These are phyloP conservation scores for Scarus forsteni DNA, from an alignment of 2,797 vertebrate genomes.

Conservation along the genomic window DNA sequence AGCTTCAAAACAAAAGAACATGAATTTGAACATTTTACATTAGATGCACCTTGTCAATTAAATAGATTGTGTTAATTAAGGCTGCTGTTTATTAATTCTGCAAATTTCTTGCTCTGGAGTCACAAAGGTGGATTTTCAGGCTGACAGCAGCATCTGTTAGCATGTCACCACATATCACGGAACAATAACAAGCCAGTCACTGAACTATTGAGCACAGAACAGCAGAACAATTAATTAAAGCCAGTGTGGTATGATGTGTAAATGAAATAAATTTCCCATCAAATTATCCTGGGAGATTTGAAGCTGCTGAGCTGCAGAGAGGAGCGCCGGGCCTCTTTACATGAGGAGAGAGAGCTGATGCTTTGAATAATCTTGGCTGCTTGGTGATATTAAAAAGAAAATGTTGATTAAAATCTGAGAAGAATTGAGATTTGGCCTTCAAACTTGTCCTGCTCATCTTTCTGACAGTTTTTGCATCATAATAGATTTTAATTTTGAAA, in stretches of 20 bases:
- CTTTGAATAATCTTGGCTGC: slow-evolving; percentile 75
- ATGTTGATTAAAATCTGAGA: slow-evolving; percentile 12
- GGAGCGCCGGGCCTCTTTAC: slow-evolving; percentile 72
- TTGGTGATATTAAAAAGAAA: slow-evolving; percentile 46
- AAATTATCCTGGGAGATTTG: slow-evolving; percentile 83
- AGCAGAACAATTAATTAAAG: slow-evolving; percentile 85
- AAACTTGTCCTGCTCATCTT: no score
- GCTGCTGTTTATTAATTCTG: slow-evolving; percentile 40
- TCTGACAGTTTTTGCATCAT: no score
- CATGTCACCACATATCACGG: slow-evolving; percentile 48
- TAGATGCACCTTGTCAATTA: slow-evolving; percentile 9
- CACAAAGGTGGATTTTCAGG: slow-evolving; percentile 57
- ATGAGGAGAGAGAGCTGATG: slow-evolving; percentile 62
- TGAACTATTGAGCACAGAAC: slow-evolving; percentile 81
- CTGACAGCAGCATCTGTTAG: slow-evolving; percentile 74
- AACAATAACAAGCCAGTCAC: slow-evolving; percentile 70
- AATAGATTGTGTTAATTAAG: slow-evolving; percentile 9
- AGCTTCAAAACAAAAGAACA: no score
- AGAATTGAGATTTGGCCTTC: no score
- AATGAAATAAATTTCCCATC: slow-evolving; percentile 84
- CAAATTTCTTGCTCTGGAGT: slow-evolving; percentile 61
- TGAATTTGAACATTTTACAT: not conserved
- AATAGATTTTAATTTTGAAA: no score
- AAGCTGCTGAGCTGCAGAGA: slow-evolving; percentile 74
- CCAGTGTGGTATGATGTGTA: slow-evolving; percentile 81